Conservation (phyloP, 1,140 invertebrate genomes). For the Lordiphosa clarofinis region DNA sequence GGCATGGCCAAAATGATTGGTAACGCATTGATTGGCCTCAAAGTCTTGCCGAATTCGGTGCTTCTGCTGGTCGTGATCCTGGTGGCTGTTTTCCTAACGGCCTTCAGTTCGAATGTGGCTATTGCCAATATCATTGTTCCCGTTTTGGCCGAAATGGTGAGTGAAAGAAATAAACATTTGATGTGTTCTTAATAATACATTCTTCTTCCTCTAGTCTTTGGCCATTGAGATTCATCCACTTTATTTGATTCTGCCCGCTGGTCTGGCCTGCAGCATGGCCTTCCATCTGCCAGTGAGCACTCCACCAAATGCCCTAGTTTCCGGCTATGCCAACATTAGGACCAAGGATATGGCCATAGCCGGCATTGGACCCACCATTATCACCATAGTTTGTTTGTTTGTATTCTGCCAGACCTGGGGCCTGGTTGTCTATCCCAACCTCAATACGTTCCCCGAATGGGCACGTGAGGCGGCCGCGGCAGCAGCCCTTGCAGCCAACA, state of each 20-base stretch:
- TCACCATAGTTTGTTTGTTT: conserved; percentile 86
- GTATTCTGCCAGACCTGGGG: conserved; percentile 86
- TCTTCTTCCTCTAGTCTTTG: conserved; percentile 70
- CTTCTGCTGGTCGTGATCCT: conserved; percentile 83
- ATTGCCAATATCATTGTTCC: conserved; percentile 91
- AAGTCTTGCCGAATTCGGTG: conserved; percentile 80
- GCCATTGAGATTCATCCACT: conserved; percentile 88
- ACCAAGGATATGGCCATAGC: conserved; percentile 88
- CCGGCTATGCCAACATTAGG: conserved; percentile 88
- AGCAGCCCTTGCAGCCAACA: conserved; percentile 25
- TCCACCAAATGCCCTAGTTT: conserved; percentile 97
- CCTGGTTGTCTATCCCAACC: conserved; percentile 80
- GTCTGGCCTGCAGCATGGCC: conserved; percentile 88
- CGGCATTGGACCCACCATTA: conserved; percentile 88
- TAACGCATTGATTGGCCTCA: conserved; percentile 82
- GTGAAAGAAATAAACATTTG: neutral
- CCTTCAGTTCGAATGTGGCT: conserved; percentile 91
- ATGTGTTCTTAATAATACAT: neutral
- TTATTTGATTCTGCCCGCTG: conserved; percentile 92
- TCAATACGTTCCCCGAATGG: conserved; percentile 79
- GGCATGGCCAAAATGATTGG: conserved; percentile 89
- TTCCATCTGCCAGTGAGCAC: conserved; percentile 86
- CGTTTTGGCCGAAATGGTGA: conserved; percentile 87
- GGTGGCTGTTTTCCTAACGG: conserved; percentile 84
- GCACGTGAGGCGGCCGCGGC: conserved; percentile 35